These are phyloP conservation scores for Spodoptera frugiperda DNA, from an alignment of 1,140 invertebrate genomes.

Conservation along the genomic window DNA sequence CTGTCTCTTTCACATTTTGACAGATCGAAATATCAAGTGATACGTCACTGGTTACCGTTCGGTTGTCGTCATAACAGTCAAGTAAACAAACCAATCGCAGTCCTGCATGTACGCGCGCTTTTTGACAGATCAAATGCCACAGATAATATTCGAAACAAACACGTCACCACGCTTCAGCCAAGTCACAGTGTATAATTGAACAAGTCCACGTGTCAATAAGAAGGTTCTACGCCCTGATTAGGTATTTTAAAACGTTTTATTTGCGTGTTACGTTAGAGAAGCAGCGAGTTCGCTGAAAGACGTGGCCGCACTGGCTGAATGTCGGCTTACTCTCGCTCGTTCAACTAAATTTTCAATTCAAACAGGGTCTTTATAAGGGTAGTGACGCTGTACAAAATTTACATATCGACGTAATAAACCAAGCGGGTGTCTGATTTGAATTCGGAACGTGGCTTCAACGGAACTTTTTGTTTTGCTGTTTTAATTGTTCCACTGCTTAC, in stretches of 20 bases:
- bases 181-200: slow-evolving; percentile 27
- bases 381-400: slow-evolving; percentile 84
- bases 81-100: slow-evolving; percentile 23
- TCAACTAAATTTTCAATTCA: slow-evolving; percentile 85
- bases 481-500: slow-evolving; percentile 36
- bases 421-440: slow-evolving; percentile 79
- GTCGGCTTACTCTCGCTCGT: slow-evolving; percentile 69
- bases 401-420: slow-evolving; percentile 85
- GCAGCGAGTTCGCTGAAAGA: slow-evolving; percentile 82
- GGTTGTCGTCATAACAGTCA: slow-evolving; percentile 49
- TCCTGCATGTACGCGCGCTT: slow-evolving; percentile 28
- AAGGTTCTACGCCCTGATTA: background rate
- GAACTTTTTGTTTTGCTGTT: slow-evolving; percentile 30
- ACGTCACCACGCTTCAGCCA: slow-evolving; percentile 29
- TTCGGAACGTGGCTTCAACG: slow-evolving; percentile 58
- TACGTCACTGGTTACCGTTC: slow-evolving; percentile 59
- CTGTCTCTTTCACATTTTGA: slow-evolving; percentile 69
- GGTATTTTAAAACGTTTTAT: slow-evolving; percentile 37
- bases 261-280: slow-evolving; percentile 52
- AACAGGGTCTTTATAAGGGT: slow-evolving; percentile 85
- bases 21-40: slow-evolving; percentile 70
- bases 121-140: slow-evolving; percentile 45
- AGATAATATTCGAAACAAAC: slow-evolving; percentile 30
- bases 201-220: slow-evolving; percentile 7
- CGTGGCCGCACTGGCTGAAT: slow-evolving; percentile 79